Conservation (phyloP, 2,888 invertebrate species). For the Trachelus troglodyta region DNA sequence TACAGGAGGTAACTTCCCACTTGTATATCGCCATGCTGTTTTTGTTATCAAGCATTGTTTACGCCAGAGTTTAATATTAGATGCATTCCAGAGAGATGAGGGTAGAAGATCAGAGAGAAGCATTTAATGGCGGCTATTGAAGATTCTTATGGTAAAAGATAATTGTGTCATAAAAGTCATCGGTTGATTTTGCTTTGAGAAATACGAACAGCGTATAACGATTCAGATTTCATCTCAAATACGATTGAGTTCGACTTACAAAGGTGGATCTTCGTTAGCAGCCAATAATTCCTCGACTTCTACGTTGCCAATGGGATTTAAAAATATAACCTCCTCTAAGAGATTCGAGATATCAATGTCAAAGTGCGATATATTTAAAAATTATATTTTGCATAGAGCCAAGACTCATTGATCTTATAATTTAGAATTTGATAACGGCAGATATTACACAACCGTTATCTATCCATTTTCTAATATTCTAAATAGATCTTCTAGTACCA, state of each 20-base stretch:
- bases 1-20: slow-evolving; percentile 27
- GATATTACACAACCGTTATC: background rate
- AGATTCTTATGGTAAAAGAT: background rate
- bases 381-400: background rate
- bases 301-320: background rate
- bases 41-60: background rate
- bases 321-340: background rate
- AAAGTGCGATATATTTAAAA: background rate
- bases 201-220: background rate
- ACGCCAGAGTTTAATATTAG: background rate
- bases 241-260: background rate
- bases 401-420: background rate
- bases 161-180: background rate
- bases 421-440: background rate
- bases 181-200: background rate
- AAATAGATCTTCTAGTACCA: background rate
- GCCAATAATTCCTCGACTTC: background rate
- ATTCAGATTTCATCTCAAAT: background rate
- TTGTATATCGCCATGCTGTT: background rate
- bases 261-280: background rate
- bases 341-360: background rate
- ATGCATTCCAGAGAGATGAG: background rate
- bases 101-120: background rate
- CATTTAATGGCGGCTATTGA: background rate
- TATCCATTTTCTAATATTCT: background rate